Percentiles rank a stretch among this genome's conserved stretches.
phyloP scores from a whole-genome alignment of 2,113 vertebrate genomes.

The Pollimyrus isidori region DNA sequence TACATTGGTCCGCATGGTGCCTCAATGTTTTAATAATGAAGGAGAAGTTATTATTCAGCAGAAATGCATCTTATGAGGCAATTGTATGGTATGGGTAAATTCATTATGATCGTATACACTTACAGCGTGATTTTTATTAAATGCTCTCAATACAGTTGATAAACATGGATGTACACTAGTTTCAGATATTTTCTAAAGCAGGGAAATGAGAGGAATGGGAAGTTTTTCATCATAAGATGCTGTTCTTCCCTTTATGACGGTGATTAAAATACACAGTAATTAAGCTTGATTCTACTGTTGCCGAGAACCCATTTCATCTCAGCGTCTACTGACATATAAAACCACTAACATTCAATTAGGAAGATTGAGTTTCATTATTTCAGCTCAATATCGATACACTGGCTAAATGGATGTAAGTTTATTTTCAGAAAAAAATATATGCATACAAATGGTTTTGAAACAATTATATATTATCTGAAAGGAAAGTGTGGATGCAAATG shows the following conservation, averaged over 20 bases:
- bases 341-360: constrained; percentile 17
- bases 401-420: background rate
- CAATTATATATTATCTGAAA: background rate
- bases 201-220: background rate
- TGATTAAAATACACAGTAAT: constrained; percentile 20
- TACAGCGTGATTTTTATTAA: background rate
- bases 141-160: background rate
- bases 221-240: constrained; percentile 1
- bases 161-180: background rate
- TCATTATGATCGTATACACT: background rate
- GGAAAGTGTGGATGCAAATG: background rate
- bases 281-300: background rate
- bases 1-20: too few species aligned
- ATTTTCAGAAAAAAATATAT: background rate
- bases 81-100: background rate
- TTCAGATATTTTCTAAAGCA: constrained; percentile 5
- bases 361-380: constrained; percentile 1
- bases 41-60: background rate
- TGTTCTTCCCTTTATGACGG: constrained; percentile 10
- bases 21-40: background rate
- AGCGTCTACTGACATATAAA: constrained; percentile 16
- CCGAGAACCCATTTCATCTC: background rate
- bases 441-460: background rate
- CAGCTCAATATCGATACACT: constrained; percentile 8
- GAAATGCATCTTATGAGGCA: background rate